Base-by-base conservation (phyloP, 2,888 invertebrate species). In the Belgica antarctica region DNA sequence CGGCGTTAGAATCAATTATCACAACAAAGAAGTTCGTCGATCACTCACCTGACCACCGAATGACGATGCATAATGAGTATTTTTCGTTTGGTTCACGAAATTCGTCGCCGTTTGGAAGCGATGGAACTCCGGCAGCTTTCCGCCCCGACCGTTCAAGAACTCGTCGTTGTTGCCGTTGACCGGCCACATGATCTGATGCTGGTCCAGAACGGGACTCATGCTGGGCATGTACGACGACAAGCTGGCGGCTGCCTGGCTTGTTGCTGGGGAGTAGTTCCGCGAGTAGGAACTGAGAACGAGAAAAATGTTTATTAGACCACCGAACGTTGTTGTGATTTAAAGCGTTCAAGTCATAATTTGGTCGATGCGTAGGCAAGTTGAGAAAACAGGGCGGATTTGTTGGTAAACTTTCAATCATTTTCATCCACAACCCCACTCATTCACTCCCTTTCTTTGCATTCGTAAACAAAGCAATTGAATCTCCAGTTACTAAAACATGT, bases 111-210 rank as follows among this genome's bases (percentile, higher is more conserved):
- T 75, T 70, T 80, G 76, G 22, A 52, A 52, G 1, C 78, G 75
- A 72, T 79, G 78, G 71, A 80, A 80, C 72, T 74, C 78, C 7
- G 81, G 80, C 71, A 80, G 71, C 5, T 77, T 74, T 70, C 76
- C 76, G n/a, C 75, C 74, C 46, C 76, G 77, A 69, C 77, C 31
- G 0, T 15, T 15, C 1, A 57, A 19, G 15, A 70, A 70, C n/a
- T 70, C 70, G 2, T 70, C 70, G 47, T 68, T 19, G 8, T 24
- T 17, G 2, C 17, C 25, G 1, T 22, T 31, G 1, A 61, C 27
- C 70, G 61, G 61, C 70, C 59, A 61, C 4, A 61, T 15, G 15
- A 61, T 34, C n/a, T 22, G 24, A 25, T 70, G 59, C 25, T 70
- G 59, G 3, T 24, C 17, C 34, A 27, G 36, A n/a, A 25, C 5